Evolutionary conservation across 2,113 vertebrate genomes (phyloP), one percentile per base, ranked within the genome.

Genomic region (Myocastor coypus): DNA sequence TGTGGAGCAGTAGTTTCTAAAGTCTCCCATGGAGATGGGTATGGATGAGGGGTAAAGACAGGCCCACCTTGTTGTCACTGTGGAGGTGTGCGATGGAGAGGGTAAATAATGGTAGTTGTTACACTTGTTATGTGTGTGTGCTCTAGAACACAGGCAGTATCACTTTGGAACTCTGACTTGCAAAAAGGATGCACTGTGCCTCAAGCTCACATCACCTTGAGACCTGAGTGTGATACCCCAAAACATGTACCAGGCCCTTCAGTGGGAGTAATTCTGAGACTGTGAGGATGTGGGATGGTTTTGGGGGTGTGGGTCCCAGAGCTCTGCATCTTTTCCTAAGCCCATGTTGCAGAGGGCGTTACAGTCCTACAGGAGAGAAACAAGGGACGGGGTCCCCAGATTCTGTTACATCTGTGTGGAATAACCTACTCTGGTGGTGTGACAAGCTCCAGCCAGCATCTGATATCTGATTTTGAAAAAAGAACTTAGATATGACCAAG

Each of bases 91-190:
- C 13, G 30, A 13, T 19, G 32, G n/a, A 32, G 7, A 89, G 32
- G 26, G 32, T 64, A 66, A 92, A 28, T 24, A 66, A 55, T 57
- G 1, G 10, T 20, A 73, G 3, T 32, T 20, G 3, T 13, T 20
- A n/a, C 16, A 12, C 2, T 1, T 1, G 20, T 52, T 19, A 50
- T 1, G 3, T 4, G 32, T 82, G 64, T 26, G 28, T 52, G 3
- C 52, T 57, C 1, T 69, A 46, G 75, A 68, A 8, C 9, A n/a
- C 20, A 82, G 14, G 73, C 4, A 69, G 42, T 26, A 46, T 6
- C 68, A 52, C 37, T 42, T 34, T 37, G 28, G 84, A n/a, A 83
- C 1, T 40, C 34, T 28, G 12, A 57, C 7, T n/a, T 28, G 28
- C 34, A 89, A 50, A 50, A 32, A 22, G 9, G 26, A 73, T 34